Evolutionary conservation across 2,888 invertebrate genomes (phyloP).

Genomic region (Metopia argyrocephala): DNA sequence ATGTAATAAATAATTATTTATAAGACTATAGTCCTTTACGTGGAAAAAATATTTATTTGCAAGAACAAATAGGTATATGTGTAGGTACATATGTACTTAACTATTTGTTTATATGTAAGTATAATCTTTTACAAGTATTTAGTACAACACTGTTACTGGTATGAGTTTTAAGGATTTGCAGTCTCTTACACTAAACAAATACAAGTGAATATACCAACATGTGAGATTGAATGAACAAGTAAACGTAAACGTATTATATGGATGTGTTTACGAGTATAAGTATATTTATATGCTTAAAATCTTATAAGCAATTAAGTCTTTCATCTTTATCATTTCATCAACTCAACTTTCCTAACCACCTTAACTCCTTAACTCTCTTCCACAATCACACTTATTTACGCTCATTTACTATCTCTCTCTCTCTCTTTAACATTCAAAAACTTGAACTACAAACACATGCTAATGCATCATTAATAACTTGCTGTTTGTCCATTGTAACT

Average conservation of each 20-base stretch:
- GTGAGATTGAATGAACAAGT: neutral
- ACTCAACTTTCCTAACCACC: neutral
- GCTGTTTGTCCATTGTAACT: conserved; percentile 40
- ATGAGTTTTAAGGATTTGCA: conserved; percentile 57
- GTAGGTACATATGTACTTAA: too few species aligned
- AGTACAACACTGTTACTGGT: too few species aligned
- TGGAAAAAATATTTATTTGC: neutral
- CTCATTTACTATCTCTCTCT: neutral
- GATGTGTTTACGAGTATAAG: conserved; percentile 3
- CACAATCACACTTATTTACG: neutral
- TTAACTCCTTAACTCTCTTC: neutral
- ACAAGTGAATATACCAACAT: conserved; percentile 1
- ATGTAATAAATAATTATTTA: conserved; percentile 28
- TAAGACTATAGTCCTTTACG: conserved; percentile 10
- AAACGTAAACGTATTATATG: conserved; percentile 10
- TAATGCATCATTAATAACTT: conserved; percentile 59
- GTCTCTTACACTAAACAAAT: conserved; percentile 59
- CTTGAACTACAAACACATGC: conserved; percentile 35
- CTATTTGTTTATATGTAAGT: too few species aligned
- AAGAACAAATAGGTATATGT: too few species aligned
- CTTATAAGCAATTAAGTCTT: conserved; percentile 62
- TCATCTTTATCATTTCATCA: conserved; percentile 61
- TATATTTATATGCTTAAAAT: too few species aligned
- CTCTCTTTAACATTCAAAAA: neutral
- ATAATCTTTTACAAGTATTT: too few species aligned